Conservation (phyloP, 2,113 vertebrate genomes). For the Numenius arquata region DNA sequence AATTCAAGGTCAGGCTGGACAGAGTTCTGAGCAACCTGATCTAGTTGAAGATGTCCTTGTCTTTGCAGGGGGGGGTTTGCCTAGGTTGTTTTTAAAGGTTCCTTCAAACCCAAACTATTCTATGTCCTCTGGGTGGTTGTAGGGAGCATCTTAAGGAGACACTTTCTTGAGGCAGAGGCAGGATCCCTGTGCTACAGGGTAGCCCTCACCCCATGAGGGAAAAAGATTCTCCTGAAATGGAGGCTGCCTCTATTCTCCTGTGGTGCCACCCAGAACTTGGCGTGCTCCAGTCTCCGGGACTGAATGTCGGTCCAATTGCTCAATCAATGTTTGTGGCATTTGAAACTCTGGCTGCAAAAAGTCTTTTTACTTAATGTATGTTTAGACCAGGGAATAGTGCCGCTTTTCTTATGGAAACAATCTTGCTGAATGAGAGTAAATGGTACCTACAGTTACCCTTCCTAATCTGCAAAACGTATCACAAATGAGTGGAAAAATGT, state of each 20-base stretch:
- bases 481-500: not conserved
- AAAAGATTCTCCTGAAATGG: not conserved
- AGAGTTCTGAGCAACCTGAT: not conserved
- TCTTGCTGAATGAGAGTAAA: not conserved
- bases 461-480: not conserved
- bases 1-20: not conserved
- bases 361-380: not conserved
- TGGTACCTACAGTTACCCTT: not conserved
- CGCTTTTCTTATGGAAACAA: not conserved
- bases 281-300: rapidly evolving
- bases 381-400: not conserved
- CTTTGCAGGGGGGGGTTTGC: not conserved
- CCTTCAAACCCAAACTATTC: not conserved
- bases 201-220: rapidly evolving
- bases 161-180: not conserved
- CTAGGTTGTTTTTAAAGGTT: not conserved
- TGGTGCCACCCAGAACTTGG: rapidly evolving
- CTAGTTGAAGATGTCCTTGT: not conserved
- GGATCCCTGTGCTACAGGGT: not conserved
- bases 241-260: rapidly evolving
- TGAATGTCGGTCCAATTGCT: not conserved
- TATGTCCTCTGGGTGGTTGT: not conserved
- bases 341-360: not conserved
- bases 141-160: not conserved
- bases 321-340: not conserved